Evolutionary conservation across 2,113 vertebrate genomes (phyloP), one percentile per base, ranked within the genome.

Genomic region (Hymenochirus boettgeri): DNA sequence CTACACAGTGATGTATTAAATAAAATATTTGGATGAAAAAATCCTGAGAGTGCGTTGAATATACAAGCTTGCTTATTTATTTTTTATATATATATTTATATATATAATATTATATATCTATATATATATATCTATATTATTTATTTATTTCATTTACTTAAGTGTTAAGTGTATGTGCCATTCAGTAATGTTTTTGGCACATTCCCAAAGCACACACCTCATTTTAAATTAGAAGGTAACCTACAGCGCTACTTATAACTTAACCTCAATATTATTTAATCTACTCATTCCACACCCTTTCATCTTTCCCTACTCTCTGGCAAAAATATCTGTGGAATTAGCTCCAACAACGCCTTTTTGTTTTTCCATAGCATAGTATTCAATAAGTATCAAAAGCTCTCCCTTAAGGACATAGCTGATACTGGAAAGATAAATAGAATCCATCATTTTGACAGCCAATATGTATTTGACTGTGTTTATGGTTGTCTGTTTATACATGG

Each of bases 401-500:
- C 50, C 57, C 48, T 35, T 29, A 23, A 52, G 57, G 57, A 67
- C 11, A 21, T 67, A 35, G 29, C n/a, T 67, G 64, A 67, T 47
- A 67, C 31, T 67, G 33, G 64, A 67, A 69, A 69, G 65, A 69
- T 53, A 69, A 69, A 69, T 69, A 53, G 33, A 47, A 69, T 69
- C 48, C 24, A 59, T 69, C 65, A 69, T 60, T 45, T 33, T 59
- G 65, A 69, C 56, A 60, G 65, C 6, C 21, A 22, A 39, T 58
- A 39, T 51, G 33, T 60, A 10, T 31, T 7, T 25, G 23, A 22
- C 7, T 53, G 42, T 45, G 46, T 53, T 47, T 60, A 45, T 52
- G 24, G 25, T 25, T 13, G 11, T 19, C 22, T 26, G 56, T 67
- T 58, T 67, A 58, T 27, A 18, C 31, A 66, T 45, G 51, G 12